phyloP scores from a whole-genome alignment of 2,888 invertebrate species.

The Nebria brevicollis region DNA sequence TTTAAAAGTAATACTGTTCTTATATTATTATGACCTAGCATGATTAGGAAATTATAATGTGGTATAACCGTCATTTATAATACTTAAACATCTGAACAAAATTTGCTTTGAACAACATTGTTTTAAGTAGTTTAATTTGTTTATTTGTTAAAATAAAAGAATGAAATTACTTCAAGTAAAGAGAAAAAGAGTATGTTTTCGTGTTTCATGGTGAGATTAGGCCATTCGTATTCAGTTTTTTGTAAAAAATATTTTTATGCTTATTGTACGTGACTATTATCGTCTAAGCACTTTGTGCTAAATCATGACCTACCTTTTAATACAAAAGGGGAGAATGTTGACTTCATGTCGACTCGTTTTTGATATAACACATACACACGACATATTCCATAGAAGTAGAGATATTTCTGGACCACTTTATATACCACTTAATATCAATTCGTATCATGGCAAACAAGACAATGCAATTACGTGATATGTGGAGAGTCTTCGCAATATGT shows the following conservation, averaged over 20 bases:
- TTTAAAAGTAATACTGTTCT: neutral
- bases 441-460: neutral
- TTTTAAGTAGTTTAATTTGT: neutral
- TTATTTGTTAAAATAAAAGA: neutral
- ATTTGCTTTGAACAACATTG: neutral
- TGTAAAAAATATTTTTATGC: neutral
- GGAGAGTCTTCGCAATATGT: neutral
- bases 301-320: neutral
- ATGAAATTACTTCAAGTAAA: neutral
- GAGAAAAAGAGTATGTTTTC: neutral
- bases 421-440: neutral
- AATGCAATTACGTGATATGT: neutral
- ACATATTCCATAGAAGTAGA: neutral
- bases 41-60: neutral
- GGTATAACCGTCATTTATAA: neutral
- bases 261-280: slow-evolving; percentile 1
- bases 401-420: slow-evolving; percentile 1
- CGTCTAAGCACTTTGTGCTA: neutral
- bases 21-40: neutral
- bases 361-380: neutral
- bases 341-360: neutral
- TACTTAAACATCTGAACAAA: neutral
- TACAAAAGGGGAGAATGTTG: neutral
- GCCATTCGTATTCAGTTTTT: neutral
- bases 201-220: neutral